Conservation (phyloP, 2,888 invertebrate genomes). For the Drosophila vallismaia region DNA sequence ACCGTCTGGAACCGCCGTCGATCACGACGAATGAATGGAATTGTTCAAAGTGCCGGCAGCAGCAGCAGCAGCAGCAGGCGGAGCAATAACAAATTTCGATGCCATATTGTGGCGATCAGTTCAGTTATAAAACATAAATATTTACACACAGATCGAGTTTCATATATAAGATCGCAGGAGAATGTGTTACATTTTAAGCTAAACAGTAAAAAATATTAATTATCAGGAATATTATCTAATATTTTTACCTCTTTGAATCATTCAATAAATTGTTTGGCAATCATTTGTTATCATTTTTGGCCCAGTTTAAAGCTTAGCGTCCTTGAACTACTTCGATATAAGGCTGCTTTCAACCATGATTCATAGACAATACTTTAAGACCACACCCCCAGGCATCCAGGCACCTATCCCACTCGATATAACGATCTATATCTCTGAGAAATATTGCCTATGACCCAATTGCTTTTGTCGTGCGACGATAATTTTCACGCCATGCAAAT, state of each 20-base stretch:
- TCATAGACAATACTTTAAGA: slow-evolving; percentile 11
- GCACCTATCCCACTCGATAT: slow-evolving; percentile 15
- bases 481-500: slow-evolving; percentile 76
- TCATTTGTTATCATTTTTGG: slow-evolving; percentile 20
- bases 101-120: slow-evolving; percentile 62
- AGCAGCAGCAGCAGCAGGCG: slow-evolving; percentile 21
- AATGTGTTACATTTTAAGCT: neutral
- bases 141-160: neutral
- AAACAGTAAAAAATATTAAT: neutral
- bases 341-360: slow-evolving; percentile 1
- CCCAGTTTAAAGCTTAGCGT: neutral
- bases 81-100: slow-evolving; percentile 58
- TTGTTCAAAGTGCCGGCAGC: slow-evolving; percentile 40
- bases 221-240: neutral
- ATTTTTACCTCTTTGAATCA: neutral
- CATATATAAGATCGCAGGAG: neutral
- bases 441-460: slow-evolving; percentile 56
- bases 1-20: slow-evolving; percentile 51
- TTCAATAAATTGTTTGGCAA: neutral
- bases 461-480: slow-evolving; percentile 61
- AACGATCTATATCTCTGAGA: neutral
- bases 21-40: slow-evolving; percentile 69
- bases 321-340: slow-evolving; percentile 29
- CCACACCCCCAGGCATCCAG: slow-evolving; percentile 2
- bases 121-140: neutral